Percentiles rank a stretch among this genome's conserved stretches.
Evolutionary conservation across 2,888 invertebrate species (phyloP).

Genomic region (Brassicogethes aeneus): DNA sequence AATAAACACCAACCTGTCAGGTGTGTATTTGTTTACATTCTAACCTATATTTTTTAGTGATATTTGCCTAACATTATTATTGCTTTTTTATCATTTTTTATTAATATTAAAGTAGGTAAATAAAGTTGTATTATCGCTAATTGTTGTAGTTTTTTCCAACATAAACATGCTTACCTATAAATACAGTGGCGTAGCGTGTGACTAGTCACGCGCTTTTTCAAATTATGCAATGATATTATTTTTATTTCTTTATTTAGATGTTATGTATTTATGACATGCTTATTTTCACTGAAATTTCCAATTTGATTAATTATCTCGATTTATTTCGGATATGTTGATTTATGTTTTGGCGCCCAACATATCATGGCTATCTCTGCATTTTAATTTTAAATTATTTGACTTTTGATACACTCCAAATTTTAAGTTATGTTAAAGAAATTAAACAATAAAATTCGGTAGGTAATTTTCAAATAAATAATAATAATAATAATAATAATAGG

Average conservation of each 20-base stretch:
- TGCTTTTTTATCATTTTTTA: too few species aligned
- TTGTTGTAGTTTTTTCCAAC: too few species aligned
- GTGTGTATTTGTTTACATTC: conserved; percentile 1
- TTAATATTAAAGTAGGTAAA: too few species aligned
- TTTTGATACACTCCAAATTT: neutral
- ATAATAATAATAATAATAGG: neutral
- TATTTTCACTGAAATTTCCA: too few species aligned
- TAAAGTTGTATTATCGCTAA: too few species aligned
- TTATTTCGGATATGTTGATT: too few species aligned
- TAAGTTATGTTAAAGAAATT: neutral
- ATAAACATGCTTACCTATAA: neutral
- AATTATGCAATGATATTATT: neutral
- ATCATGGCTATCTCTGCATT: too few species aligned
- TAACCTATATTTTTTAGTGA: neutral
- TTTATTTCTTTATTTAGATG: neutral
- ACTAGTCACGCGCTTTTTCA: neutral
- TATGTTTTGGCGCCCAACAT: neutral
- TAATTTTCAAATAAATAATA: neutral
- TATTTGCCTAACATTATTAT: too few species aligned
- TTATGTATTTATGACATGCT: too few species aligned
- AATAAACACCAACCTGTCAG: neutral
- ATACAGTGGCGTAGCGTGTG: neutral
- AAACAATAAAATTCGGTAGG: neutral
- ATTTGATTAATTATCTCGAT: neutral
- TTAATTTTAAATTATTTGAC: too few species aligned